These are phyloP conservation scores for Aradophagus sp. DNA, from an alignment of 1,140 invertebrate genomes.

Conservation along the genomic window DNA sequence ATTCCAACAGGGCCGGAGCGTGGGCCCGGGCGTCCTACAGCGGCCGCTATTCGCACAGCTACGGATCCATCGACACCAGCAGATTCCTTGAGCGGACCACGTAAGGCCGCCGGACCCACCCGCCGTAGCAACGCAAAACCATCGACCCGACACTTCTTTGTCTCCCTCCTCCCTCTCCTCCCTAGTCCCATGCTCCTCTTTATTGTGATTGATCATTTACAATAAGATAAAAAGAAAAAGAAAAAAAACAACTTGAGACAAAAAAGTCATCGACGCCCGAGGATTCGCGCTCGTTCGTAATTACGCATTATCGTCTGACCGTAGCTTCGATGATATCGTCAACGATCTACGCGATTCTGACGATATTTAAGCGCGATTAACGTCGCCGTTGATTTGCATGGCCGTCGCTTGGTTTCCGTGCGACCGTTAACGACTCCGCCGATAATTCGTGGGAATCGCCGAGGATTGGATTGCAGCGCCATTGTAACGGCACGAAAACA, in stretches of 20 bases:
- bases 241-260: too few relatives aligned
- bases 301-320: conserved; percentile 1
- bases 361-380: too few relatives aligned
- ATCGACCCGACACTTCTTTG: conserved; percentile 21
- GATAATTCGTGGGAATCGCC: conserved; percentile 5
- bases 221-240: too few relatives aligned
- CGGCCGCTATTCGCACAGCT: conserved; percentile 75
- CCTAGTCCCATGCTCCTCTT: conserved; percentile 17
- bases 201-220: too few relatives aligned
- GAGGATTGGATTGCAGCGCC: conserved; percentile 1
- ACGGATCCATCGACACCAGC: conserved; percentile 76
- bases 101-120: conserved; percentile 56
- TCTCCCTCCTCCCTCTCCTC: conserved; percentile 20
- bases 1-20: conserved; percentile 81
- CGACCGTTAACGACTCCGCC: conserved; percentile 2
- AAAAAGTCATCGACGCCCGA: conserved; percentile 11
- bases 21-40: conserved; percentile 75
- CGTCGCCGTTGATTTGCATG: too few relatives aligned
- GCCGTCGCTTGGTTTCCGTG: too few relatives aligned
- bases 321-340: too few relatives aligned
- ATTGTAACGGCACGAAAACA: conserved; percentile 26
- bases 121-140: conserved; percentile 35
- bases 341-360: too few relatives aligned
- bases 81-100: conserved; percentile 68
- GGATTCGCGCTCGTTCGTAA: conserved; percentile 10